Evolutionary conservation across 2,888 invertebrate species (phyloP).

Genomic region (Drosophila birchii): DNA sequence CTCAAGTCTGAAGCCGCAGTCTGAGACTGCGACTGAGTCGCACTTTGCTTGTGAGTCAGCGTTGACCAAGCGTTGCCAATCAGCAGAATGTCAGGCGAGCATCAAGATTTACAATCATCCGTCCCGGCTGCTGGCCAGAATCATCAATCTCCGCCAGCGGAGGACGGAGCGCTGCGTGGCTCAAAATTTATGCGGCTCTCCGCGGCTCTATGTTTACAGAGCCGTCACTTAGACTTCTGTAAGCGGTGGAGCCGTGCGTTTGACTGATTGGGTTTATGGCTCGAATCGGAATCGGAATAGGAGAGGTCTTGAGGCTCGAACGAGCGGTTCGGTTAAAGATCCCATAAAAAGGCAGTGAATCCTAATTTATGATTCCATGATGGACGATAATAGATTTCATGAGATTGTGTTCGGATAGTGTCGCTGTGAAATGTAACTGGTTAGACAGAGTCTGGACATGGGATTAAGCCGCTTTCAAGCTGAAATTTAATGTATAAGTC

Average conservation of each 20-base stretch:
- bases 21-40: constrained; percentile 12
- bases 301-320: constrained; percentile 3
- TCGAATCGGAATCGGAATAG: constrained; percentile 4
- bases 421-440: constrained; percentile 19
- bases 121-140: constrained; percentile 60
- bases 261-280: constrained; percentile 35
- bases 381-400: constrained; percentile 17
- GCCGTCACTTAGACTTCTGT: constrained; percentile 23
- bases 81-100: constrained; percentile 67
- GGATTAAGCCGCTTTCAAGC: not conserved
- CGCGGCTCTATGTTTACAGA: constrained; percentile 23
- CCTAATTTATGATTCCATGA: constrained; percentile 33
- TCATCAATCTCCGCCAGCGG: constrained; percentile 69
- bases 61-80: constrained; percentile 48
- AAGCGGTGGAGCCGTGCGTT: constrained; percentile 16
- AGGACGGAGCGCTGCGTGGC: constrained; percentile 51
- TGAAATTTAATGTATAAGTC: constrained; percentile 1
- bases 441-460: not conserved
- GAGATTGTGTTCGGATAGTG: constrained; percentile 4
- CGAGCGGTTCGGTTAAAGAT: constrained; percentile 12
- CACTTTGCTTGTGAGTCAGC: constrained; percentile 54
- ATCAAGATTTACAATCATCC: constrained; percentile 62
- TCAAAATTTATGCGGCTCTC: constrained; percentile 67
- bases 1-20: constrained; percentile 47
- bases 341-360: constrained; percentile 36